Percentiles rank a stretch among this genome's conserved stretches.
Conservation (phyloP, 1,140 invertebrate genomes). For the Tetranychus cinnabarinus region DNA sequence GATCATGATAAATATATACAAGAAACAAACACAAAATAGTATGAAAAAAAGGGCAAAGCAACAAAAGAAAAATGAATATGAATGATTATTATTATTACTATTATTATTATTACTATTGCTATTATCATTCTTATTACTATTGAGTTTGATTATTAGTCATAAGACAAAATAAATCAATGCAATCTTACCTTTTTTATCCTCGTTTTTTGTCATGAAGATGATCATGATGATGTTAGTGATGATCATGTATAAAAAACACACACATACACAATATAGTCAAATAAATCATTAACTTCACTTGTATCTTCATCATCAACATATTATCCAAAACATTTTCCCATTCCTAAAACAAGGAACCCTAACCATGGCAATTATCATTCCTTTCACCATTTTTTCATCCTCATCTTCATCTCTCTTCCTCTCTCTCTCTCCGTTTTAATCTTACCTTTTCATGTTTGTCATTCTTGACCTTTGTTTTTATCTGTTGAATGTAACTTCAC, state of each 20-base stretch:
- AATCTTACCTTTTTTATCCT: conserved; percentile 2
- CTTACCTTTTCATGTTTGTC: neutral
- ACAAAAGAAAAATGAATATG: neutral
- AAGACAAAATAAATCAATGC: neutral
- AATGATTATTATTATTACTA: neutral
- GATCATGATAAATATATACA: no score
- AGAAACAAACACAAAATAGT: neutral
- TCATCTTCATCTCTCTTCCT: neutral
- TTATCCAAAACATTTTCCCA: neutral
- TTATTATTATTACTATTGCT: no score
- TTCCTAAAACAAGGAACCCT: neutral
- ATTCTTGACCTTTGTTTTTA: no score
- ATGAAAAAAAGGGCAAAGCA: neutral
- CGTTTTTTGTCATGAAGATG: neutral
- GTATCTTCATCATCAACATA: neutral
- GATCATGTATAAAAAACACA: neutral
- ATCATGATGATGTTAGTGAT: no score
- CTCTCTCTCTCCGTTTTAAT: neutral
- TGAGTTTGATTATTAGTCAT: neutral
- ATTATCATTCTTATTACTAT: no score
- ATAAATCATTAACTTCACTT: neutral
- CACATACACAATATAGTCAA: neutral
- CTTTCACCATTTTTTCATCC: no score
- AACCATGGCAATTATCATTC: neutral
- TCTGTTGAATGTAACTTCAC: no score